These are phyloP conservation scores for Phyllotreta cruciferae DNA, from an alignment of 2,888 invertebrate species.

Conservation along the genomic window DNA sequence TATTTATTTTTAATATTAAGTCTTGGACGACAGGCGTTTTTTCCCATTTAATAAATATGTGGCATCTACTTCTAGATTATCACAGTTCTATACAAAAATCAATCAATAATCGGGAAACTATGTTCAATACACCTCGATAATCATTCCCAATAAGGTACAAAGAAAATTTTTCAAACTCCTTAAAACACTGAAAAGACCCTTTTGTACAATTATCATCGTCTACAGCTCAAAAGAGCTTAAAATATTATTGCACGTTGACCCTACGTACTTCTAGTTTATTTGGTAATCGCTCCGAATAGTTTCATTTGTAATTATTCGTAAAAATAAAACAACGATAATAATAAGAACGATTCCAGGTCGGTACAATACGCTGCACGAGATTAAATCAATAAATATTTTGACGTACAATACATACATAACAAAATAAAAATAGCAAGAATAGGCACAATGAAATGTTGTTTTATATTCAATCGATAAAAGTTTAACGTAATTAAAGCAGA, in stretches of 20 bases:
- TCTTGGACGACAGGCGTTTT: slow-evolving; percentile 23
- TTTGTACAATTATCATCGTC: slow-evolving; percentile 12
- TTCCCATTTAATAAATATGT: slow-evolving; percentile 42
- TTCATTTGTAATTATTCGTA: slow-evolving; percentile 9
- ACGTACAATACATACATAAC: no score
- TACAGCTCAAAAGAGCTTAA: slow-evolving; percentile 24
- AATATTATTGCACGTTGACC: slow-evolving; percentile 36
- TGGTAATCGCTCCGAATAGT: slow-evolving; percentile 31
- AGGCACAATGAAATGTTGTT: no score
- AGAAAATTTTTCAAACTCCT: slow-evolving; percentile 8
- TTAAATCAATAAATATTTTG: no score
- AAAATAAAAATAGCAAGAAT: no score
- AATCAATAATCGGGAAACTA: slow-evolving; percentile 13
- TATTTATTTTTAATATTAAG: slow-evolving; percentile 20
- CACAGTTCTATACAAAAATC: slow-evolving; percentile 40
- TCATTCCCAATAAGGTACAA: slow-evolving; percentile 2
- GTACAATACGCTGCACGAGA: no score
- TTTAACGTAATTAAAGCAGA: neutral
- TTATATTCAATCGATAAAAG: neutral
- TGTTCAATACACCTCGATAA: neutral
- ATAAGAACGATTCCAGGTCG: slow-evolving; percentile 10
- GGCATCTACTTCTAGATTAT: slow-evolving; percentile 44
- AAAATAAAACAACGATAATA: slow-evolving; percentile 7
- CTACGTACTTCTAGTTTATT: slow-evolving; percentile 36
- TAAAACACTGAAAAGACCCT: slow-evolving; percentile 6